Percentiles rank a stretch among this genome's conserved stretches.
Evolutionary conservation across 1,140 invertebrate species (phyloP).

Genomic region (Mercenaria mercenaria): DNA sequence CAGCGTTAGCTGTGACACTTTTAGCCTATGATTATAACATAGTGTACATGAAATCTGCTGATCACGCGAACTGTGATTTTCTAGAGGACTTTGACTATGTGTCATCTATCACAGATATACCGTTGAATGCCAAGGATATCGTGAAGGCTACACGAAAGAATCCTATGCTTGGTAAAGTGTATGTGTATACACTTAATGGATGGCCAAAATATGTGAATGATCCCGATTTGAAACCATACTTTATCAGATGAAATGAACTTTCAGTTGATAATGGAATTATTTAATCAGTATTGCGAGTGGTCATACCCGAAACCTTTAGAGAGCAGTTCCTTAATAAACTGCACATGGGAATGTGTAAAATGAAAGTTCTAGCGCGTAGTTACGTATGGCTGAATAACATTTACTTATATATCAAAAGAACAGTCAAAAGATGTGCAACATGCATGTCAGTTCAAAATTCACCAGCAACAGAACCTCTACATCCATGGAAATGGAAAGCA

Average conservation of each 20-base stretch:
- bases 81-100: neutral
- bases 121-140: no score
- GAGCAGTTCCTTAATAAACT: slow-evolving; percentile 83
- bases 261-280: slow-evolving; percentile 63
- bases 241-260: slow-evolving; percentile 59
- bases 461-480: slow-evolving; percentile 56
- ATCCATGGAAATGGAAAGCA: slow-evolving; percentile 68
- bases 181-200: slow-evolving; percentile 4
- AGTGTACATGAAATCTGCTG: slow-evolving; percentile 51
- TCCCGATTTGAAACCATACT: slow-evolving; percentile 56
- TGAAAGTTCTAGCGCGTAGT: slow-evolving; percentile 87
- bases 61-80: no score
- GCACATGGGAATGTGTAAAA: slow-evolving; percentile 87
- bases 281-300: slow-evolving; percentile 67
- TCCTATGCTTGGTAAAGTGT: slow-evolving; percentile 37
- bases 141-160: no score
- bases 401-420: no score
- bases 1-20: slow-evolving; percentile 84
- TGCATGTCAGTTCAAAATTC: no score
- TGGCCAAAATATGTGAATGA: no score
- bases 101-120: no score
- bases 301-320: slow-evolving; percentile 85
- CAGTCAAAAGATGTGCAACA: no score
- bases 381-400: slow-evolving; percentile 88
- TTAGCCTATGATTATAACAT: slow-evolving; percentile 83